phyloP scores from a whole-genome alignment of 2,113 vertebrate genomes.

The Peromyscus leucopus region DNA sequence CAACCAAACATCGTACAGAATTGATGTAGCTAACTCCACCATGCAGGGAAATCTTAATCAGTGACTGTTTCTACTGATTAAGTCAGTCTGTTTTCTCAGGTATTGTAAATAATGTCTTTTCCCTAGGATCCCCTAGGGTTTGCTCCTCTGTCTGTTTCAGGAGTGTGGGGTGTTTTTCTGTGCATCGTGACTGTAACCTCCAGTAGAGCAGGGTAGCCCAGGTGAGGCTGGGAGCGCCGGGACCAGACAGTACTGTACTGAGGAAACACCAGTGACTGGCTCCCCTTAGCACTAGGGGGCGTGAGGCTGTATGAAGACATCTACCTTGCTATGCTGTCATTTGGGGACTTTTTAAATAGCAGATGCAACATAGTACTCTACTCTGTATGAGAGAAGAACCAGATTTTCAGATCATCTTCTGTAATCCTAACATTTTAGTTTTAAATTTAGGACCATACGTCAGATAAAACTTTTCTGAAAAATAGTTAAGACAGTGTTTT shows the following conservation, averaged over 20 bases:
- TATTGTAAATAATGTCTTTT: constrained; percentile 4
- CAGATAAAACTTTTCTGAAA: constrained; percentile 54
- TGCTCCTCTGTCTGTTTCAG: neutral
- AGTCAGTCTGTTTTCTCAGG: neutral
- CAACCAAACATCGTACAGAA: neutral
- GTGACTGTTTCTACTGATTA: neutral
- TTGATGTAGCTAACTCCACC: neutral
- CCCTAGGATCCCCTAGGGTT: neutral
- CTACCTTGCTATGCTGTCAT: neutral
- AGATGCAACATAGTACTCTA: neutral
- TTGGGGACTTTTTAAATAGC: neutral
- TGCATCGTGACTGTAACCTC: neutral
- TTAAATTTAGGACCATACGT: constrained; percentile 40
- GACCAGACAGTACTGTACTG: neutral
- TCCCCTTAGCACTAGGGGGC: neutral
- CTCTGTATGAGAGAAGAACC: neutral
- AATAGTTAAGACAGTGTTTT: neutral
- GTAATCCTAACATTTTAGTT: constrained; percentile 49
- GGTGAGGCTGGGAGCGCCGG: neutral
- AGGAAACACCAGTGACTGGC: neutral
- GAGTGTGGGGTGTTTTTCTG: neutral
- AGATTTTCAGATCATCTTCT: constrained; percentile 32
- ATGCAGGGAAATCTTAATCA: constrained; percentile 32
- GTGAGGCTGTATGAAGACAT: neutral
- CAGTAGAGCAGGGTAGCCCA: neutral